Conservation (phyloP, 2,888 invertebrate genomes). For the Eilema griseolum region DNA sequence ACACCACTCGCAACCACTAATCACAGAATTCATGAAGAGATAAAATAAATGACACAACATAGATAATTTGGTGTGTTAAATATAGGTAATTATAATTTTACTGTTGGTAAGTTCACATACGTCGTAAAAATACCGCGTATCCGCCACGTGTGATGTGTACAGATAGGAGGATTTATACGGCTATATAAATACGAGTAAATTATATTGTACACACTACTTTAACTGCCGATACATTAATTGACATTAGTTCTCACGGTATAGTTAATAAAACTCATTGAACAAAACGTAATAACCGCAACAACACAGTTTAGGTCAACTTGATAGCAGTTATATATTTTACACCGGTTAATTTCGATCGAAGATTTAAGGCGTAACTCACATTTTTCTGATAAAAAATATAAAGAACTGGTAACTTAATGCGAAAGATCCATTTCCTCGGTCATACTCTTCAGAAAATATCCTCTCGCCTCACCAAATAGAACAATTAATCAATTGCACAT, state of each 20-base stretch:
- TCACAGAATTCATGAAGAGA: slow-evolving; percentile 5
- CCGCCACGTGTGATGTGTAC: slow-evolving; percentile 6
- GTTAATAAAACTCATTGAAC: neutral
- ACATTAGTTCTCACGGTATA: neutral
- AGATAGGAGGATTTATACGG: slow-evolving; percentile 2
- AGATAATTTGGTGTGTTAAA: slow-evolving; percentile 4
- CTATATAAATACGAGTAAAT: neutral
- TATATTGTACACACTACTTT: neutral
- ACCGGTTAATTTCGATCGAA: no score
- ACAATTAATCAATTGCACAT: no score
- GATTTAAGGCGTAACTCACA: no score
- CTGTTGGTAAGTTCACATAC: neutral
- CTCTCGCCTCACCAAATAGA: no score
- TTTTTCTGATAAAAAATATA: no score
- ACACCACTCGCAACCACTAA: slow-evolving; percentile 1
- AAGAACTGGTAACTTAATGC: no score
- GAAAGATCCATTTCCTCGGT: no score
- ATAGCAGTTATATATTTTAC: neutral
- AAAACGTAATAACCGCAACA: neutral
- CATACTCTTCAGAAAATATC: no score
- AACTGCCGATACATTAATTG: neutral
- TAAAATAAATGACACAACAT: slow-evolving; percentile 9
- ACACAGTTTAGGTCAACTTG: neutral
- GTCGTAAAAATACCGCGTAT: neutral
- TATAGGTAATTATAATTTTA: slow-evolving; percentile 1